Evolutionary conservation across 2,797 vertebrate species (phyloP).

Genomic region (Pseudotriccus pelzelni): DNA sequence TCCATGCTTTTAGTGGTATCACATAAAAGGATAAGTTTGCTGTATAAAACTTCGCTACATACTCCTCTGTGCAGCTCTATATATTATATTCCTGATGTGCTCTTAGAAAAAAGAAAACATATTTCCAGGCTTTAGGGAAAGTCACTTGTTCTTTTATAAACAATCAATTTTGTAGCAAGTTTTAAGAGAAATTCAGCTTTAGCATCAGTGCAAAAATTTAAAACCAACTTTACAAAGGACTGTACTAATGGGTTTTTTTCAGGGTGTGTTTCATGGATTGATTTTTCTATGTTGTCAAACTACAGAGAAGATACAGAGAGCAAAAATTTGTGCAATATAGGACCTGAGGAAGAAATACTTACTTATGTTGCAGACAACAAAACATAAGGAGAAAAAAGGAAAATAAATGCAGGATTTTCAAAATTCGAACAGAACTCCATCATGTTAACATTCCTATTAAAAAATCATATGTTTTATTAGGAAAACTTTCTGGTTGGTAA

Average conservation of each 20-base stretch:
- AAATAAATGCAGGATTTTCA: background rate
- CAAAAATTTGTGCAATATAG: background rate
- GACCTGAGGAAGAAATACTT: accelerated
- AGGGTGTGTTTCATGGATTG: background rate
- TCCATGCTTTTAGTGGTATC: constrained; percentile 26
- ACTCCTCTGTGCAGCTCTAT: background rate
- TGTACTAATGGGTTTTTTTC: background rate
- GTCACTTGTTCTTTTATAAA: background rate
- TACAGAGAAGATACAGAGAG: background rate
- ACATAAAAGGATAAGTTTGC: constrained; percentile 11
- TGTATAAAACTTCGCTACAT: background rate
- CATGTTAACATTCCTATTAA: background rate
- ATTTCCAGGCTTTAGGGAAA: background rate
- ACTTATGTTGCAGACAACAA: background rate
- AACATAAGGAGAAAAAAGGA: background rate
- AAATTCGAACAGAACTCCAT: background rate
- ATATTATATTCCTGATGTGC: background rate
- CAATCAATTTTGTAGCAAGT: background rate
- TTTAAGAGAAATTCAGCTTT: background rate
- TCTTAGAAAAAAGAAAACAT: background rate
- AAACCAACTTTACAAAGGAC: background rate
- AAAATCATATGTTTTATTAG: background rate
- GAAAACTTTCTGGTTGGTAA: background rate
- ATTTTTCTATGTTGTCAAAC: background rate
- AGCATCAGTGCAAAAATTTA: background rate